Base-by-base conservation (phyloP, 2,113 vertebrate species). In the Bagarius yarrelli region DNA sequence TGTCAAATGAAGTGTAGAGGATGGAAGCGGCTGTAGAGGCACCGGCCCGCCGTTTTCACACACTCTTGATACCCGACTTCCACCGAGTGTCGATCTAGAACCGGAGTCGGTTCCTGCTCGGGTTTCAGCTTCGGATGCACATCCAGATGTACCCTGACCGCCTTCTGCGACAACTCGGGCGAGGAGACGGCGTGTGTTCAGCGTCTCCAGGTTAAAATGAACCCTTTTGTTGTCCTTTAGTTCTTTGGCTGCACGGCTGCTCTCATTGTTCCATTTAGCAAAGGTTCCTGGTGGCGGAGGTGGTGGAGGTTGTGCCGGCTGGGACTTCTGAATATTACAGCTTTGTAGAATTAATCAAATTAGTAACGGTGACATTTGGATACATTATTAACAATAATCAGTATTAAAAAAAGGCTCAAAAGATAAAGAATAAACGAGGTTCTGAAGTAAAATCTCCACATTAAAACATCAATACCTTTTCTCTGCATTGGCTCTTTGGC, bases 151-250 rank as follows among this genome's bases (percentile, higher is more conserved):
- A 9, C 81, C 74, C 25, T 76, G 82, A 44, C 75, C 72, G 21
- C 80, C 85, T 0, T 91, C 88, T 0, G 83, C 81, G 2, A 80
- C 21, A 1, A 89, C 85, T 0, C 88, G 88, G 8, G 91, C 87
- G 0, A 92, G 89, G 44, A 93, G 89, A 13, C 89, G 84, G 4
- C 90, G 89, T 0, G 89, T 91, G 80, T 93, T 93, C 56, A 93
- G 89, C 9, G 91, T 92, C 81, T 95, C 94, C 69, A 93, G 88
- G 55, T 92, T 91, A 84, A 95, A 95, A 57, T 92, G 93, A 53
- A 94, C 92, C 0, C 84, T 88, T 55, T 88, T 93, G 87, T 93
- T 88, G 84, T 93, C 92, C 16, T 86, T 91, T 52, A 80, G 81
- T 9, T 15, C 52, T 40, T 0, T 69, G 15, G 0, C 61, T 0